Percentiles rank a stretch among this genome's conserved stretches.
These are phyloP conservation scores for Lasioglossum zephyrum DNA, from an alignment of 2,888 invertebrate genomes.

Conservation along the genomic window DNA sequence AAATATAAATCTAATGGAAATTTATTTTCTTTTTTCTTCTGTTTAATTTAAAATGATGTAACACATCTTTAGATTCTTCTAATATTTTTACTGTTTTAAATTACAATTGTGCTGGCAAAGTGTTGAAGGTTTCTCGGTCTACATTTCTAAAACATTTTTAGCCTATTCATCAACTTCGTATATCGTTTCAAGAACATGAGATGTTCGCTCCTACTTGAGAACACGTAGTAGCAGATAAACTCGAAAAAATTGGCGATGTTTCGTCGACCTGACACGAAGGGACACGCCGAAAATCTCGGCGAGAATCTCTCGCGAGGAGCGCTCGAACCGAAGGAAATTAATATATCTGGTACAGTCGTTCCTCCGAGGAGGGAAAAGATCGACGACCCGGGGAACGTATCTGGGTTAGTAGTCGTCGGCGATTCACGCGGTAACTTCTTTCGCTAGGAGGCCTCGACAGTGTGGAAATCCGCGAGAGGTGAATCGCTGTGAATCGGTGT, in stretches of 20 bases:
- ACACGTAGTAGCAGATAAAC: not conserved
- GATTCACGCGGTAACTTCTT: conserved; percentile 83
- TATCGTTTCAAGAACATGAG: not conserved
- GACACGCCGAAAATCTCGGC: conserved; percentile 42
- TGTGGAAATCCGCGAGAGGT: conserved; percentile 68
- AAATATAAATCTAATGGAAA: too few species aligned
- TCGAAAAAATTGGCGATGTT: not conserved
- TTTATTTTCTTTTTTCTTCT: too few species aligned
- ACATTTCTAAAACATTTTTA: too few species aligned
- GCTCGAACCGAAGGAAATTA: conserved; percentile 75
- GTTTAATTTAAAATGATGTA: too few species aligned
- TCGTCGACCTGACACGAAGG: conserved; percentile 12
- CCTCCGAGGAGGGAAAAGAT: conserved; percentile 80
- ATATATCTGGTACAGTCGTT: conserved; percentile 81
- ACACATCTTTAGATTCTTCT: too few species aligned
- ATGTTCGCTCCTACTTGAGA: not conserved
- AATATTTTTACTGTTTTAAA: too few species aligned
- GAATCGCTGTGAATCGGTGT: conserved; percentile 31
- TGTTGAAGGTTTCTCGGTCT: too few species aligned
- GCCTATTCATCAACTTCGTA: too few species aligned
- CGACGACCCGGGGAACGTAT: conserved; percentile 83
- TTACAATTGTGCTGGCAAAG: not conserved
- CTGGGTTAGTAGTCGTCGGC: conserved; percentile 84
- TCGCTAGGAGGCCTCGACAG: conserved; percentile 71
- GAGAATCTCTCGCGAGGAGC: conserved; percentile 51